Conservation (phyloP, 2,113 vertebrate genomes). For the Lycocorax pyrrhopterus region DNA sequence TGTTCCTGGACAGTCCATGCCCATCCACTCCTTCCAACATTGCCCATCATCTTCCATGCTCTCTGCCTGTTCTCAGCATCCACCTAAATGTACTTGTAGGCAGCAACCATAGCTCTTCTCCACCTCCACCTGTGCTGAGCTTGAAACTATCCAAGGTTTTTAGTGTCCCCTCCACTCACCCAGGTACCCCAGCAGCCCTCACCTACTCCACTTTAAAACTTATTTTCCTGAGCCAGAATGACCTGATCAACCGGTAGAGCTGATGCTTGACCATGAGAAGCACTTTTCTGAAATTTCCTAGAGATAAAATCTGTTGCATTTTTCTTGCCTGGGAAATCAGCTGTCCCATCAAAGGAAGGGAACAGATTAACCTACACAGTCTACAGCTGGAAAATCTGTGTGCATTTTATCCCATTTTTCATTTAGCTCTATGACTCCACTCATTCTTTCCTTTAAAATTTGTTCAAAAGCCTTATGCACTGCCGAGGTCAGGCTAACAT, state of each 20-base stretch:
- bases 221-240: neutral
- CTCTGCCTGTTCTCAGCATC: neutral
- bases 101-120: neutral
- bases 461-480: conserved; percentile 48
- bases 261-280: neutral
- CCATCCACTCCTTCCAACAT: neutral
- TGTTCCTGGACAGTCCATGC: neutral
- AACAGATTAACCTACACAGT: conserved; percentile 37
- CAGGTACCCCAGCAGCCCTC: neutral
- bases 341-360: conserved; percentile 12
- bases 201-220: neutral
- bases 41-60: neutral
- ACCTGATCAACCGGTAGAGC: neutral
- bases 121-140: neutral
- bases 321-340: conserved; percentile 13
- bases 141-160: neutral
- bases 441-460: conserved; percentile 44
- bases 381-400: conserved; percentile 13
- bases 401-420: conserved; percentile 39
- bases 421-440: neutral
- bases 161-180: too few species aligned
- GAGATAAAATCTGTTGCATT: neutral
- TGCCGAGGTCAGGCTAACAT: conserved; percentile 48
- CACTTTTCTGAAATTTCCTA: neutral
- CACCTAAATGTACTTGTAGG: neutral